phyloP scores from a whole-genome alignment of 2,797 vertebrate species.

The Coregonus ussuriensis region DNA sequence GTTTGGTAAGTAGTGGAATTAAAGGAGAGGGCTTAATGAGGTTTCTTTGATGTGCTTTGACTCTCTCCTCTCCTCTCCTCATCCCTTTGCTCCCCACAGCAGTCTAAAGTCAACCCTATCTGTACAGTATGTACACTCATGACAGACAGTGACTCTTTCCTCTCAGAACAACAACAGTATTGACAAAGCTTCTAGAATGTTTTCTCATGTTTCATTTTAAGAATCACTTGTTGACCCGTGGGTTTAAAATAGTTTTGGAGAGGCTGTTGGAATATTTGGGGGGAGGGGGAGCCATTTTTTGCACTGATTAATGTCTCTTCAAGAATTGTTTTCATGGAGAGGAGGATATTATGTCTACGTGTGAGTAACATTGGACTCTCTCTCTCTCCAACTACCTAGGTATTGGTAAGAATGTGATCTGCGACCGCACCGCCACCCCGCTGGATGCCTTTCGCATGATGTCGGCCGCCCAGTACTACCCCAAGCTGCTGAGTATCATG shows the following conservation, averaged over 20 bases:
- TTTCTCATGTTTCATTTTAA: not conserved
- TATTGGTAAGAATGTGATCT: conserved; percentile 98
- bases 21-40: conserved; percentile 42
- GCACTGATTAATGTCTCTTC: conserved; percentile 37
- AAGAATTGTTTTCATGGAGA: conserved; percentile 39
- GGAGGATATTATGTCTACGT: conserved; percentile 45
- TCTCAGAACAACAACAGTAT: not conserved
- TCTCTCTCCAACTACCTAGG: conserved; percentile 68
- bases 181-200: not conserved
- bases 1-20: conserved; percentile 33
- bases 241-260: not conserved
- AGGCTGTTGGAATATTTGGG: conserved; percentile 24
- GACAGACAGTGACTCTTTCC: not conserved
- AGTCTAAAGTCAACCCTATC: not conserved
- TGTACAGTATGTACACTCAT: not conserved
- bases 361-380: conserved; percentile 14
- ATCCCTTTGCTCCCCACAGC: not conserved
- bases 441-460: conserved; percentile 98
- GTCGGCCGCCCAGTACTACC: conserved; percentile 98
- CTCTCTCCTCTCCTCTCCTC: not conserved
- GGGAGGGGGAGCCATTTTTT: conserved; percentile 15
- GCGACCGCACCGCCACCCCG: conserved; percentile 93
- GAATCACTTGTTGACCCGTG: not conserved
- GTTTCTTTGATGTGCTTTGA: conserved; percentile 24
- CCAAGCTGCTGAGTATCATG: conserved; percentile 99